Conservation (phyloP, 2,888 invertebrate species). For the Cynaeus angustus region DNA sequence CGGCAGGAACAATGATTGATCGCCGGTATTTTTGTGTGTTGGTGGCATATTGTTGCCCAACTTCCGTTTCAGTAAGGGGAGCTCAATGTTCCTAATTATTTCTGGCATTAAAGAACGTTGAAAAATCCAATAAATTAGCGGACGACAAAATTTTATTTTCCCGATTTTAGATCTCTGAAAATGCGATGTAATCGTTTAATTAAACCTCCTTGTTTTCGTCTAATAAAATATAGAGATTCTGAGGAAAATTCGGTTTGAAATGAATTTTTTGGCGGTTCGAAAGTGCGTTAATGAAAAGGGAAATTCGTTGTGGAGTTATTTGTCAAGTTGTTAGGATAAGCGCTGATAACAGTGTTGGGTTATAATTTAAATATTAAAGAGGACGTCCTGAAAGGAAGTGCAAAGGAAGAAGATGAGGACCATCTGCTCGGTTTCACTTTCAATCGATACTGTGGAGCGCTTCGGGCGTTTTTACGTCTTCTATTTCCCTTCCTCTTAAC, state of each 20-base stretch:
- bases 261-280: background rate
- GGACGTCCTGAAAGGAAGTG: conserved; percentile 31
- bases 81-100: conserved; percentile 30
- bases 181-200: conserved; percentile 28
- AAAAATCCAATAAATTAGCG: conserved; percentile 30
- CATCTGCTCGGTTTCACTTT: conserved; percentile 46
- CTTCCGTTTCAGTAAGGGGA: conserved; percentile 14
- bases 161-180: conserved; percentile 7
- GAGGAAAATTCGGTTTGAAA: background rate
- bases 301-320: conserved; percentile 18
- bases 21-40: conserved; percentile 22
- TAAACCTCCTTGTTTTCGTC: conserved; percentile 16
- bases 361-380: conserved; percentile 49
- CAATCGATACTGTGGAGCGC: conserved; percentile 47
- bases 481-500: conserved; percentile 34
- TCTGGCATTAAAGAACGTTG: conserved; percentile 25
- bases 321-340: conserved; percentile 35
- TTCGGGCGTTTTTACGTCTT: conserved; percentile 33
- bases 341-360: conserved; percentile 39
- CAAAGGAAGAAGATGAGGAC: conserved; percentile 24
- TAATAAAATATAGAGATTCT: conserved; percentile 15
- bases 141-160: conserved; percentile 23
- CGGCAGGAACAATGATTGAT: conserved; percentile 37
- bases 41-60: conserved; percentile 31
- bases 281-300: conserved; percentile 8